Conservation (phyloP, 2,113 vertebrate genomes). For the Fregata magnificens region DNA sequence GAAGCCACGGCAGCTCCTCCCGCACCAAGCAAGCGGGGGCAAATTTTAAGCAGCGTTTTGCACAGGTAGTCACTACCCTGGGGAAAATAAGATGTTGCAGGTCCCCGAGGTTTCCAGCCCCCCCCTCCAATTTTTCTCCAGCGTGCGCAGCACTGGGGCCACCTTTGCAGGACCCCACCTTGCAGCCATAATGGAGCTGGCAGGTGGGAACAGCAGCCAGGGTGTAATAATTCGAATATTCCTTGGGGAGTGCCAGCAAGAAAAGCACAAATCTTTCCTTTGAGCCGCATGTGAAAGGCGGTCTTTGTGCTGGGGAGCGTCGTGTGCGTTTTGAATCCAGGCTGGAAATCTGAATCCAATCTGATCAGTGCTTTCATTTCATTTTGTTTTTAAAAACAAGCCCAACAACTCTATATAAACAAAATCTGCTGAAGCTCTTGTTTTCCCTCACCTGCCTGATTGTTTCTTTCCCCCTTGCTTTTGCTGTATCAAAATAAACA, state of each 20-base stretch:
- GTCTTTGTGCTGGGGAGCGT: neutral
- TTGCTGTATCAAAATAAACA: conserved; percentile 24
- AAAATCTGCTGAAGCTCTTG: neutral
- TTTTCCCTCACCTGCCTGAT: conserved; percentile 7
- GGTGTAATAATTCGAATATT: neutral
- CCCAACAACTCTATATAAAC: neutral
- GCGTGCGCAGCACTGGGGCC: neutral
- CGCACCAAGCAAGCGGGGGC: rapidly evolving
- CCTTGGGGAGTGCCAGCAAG: neutral
- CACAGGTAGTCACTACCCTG: neutral
- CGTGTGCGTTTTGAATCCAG: rapidly evolving
- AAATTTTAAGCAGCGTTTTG: neutral
- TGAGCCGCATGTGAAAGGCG: neutral
- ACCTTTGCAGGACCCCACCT: neutral
- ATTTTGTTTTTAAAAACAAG: neutral
- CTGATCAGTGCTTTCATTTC: neutral
- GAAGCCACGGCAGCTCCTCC: neutral
- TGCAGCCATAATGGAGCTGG: neutral
- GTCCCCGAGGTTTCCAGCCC: neutral
- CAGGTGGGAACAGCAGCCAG: neutral
- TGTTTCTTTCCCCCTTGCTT: neutral
- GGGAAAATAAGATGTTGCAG: rapidly evolving
- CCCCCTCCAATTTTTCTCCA: rapidly evolving
- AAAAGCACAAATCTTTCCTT: neutral
- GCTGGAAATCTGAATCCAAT: neutral